Evolutionary conservation across 2,888 invertebrate genomes (phyloP), one percentile per base, ranked within the genome.

Genomic region (Atrina japonica): DNA sequence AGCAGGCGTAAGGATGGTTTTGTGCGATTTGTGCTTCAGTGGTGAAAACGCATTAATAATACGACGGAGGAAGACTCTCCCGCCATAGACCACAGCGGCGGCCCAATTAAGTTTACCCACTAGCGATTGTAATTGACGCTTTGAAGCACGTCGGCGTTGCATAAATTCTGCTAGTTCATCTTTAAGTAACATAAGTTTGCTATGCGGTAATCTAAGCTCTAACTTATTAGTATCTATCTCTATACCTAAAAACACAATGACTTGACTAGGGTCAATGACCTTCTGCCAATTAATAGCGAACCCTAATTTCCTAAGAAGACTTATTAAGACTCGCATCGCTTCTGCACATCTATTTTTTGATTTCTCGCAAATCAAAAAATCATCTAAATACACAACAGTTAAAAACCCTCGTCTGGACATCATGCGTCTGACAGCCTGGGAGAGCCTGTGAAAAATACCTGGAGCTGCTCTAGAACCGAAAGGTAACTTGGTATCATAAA

Each of bases 311-410:
- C 68, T 41, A 7, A 68, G 21, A 18, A 55, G 55, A 18, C 40
- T 35, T 14, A 55, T 35, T 3, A 55, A 21, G 9, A 45, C 14
- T 18, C 53, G 14, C 29, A 47, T 49, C 27, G 55, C 55, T 23
- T 27, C 23, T 16, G 58, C 52, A 41, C 69, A 69, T 14, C 47
- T 43, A 5, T 47, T n/a, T 43, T 30, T 40, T 14, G 63, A 3
- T 16, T 53, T 9, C 14, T 50, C 55, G 55, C 52, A 61, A 29
- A 69, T 63, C 14, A 55, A 63, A 40, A 63, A 69, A 59, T 65
- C 59, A 58, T 70, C 70, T 25, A 70, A 41, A 52, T 70, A 70
- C 7, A 59, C 70, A 35, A 66, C 70, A 49, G 65, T 56, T 25
- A 30, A 47, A 50, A 49, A 65, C 27, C 70, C 70, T 7, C 25